Conservation (phyloP, 2,113 vertebrate genomes). For the Cnemophilus loriae region DNA sequence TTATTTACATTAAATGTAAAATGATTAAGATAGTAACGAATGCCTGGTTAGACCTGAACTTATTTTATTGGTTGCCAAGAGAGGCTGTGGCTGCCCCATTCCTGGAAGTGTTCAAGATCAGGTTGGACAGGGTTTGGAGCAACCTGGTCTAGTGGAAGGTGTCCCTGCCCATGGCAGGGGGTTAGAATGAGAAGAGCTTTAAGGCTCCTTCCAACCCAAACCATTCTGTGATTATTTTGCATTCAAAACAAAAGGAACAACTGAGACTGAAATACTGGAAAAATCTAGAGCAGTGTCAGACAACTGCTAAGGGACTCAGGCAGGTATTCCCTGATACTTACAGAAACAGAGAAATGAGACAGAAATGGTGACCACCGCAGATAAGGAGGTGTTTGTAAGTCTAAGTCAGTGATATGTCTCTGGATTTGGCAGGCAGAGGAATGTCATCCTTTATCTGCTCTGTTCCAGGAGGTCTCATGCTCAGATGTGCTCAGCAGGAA, state of each 20-base stretch:
- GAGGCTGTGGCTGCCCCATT: neutral
- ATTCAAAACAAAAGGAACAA: neutral
- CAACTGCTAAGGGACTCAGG: neutral
- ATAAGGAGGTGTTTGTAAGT: neutral
- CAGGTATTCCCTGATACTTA: neutral
- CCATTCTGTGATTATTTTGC: neutral
- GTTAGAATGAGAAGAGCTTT: neutral
- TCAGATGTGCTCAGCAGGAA: neutral
- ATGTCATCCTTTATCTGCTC: neutral
- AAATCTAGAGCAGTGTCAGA: neutral
- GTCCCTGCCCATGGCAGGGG: neutral
- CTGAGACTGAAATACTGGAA: neutral
- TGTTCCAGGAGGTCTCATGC: neutral
- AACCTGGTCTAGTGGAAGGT: neutral
- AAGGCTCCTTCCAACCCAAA: neutral
- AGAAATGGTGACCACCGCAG: neutral
- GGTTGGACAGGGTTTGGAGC: neutral
- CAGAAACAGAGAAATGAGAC: neutral
- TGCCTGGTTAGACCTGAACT: neutral
- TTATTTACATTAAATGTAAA: neutral
- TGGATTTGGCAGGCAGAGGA: neutral
- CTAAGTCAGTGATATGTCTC: neutral
- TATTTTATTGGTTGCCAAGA: neutral
- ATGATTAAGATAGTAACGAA: neutral
- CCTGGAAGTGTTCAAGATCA: neutral